These are phyloP conservation scores for Karalla daura DNA, from an alignment of 2,797 vertebrate genomes.

Conservation along the genomic window DNA sequence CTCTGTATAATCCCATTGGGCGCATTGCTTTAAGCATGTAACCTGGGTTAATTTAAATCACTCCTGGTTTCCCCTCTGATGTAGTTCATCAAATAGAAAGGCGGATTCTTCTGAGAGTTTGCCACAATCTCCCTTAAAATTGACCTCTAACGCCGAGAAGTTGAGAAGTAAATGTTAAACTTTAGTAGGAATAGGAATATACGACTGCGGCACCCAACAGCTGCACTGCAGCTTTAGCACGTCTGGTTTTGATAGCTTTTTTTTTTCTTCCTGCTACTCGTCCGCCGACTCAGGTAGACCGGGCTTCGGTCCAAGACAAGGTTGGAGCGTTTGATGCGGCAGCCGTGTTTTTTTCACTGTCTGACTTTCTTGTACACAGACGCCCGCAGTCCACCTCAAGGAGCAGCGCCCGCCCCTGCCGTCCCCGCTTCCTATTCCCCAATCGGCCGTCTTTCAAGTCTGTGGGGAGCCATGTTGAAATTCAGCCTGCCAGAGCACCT, in stretches of 20 bases:
- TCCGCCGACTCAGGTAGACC: constrained; percentile 26
- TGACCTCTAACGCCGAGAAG: constrained; percentile 17
- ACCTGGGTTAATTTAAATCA: constrained; percentile 69
- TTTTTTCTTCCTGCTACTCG: constrained; percentile 10
- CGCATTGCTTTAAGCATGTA: constrained; percentile 55
- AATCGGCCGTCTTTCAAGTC: constrained; percentile 39
- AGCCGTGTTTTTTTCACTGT: constrained; percentile 23
- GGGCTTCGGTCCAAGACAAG: constrained; percentile 21
- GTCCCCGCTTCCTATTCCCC: constrained; percentile 32
- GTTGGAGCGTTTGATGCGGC: constrained; percentile 40
- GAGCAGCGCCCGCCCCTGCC: constrained; percentile 39
- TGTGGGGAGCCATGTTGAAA: constrained; percentile 39
- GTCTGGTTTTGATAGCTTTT: constrained; percentile 2
- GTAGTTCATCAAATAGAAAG: constrained; percentile 35
- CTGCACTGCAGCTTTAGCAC: neutral
- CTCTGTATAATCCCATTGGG: constrained; percentile 63
- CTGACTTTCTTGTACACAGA: constrained; percentile 10
- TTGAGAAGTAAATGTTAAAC: constrained; percentile 22
- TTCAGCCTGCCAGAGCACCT: constrained; percentile 15
- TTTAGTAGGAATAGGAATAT: neutral
- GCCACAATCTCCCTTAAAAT: constrained; percentile 19
- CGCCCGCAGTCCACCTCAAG: constrained; percentile 41
- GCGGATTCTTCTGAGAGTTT: constrained; percentile 25
- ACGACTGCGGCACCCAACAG: neutral
- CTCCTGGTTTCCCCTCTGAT: constrained; percentile 40